Evolutionary conservation across 64 coral and sea anemone species (phyloP).

Genomic region (Montipora efflorescens): DNA sequence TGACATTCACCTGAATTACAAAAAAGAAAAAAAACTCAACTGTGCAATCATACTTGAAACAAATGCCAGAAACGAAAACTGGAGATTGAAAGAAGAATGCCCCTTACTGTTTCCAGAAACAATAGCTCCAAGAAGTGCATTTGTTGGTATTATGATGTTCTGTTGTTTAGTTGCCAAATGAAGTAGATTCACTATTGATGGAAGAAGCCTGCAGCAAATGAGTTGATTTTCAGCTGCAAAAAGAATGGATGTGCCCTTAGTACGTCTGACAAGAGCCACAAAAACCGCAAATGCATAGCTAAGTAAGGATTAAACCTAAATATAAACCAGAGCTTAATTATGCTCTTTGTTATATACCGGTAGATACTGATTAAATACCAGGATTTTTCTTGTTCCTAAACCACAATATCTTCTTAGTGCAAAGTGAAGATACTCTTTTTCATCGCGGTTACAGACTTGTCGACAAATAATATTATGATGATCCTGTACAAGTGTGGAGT

Average conservation of each 20-base stretch:
- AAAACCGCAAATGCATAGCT: no score
- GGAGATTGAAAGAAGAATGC: neutral
- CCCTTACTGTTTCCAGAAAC: constrained; percentile 19
- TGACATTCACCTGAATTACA: constrained; percentile 23
- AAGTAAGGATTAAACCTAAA: no score
- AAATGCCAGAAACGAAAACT: neutral
- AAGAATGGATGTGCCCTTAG: neutral
- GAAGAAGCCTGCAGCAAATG: constrained; percentile 19
- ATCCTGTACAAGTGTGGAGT: no score
- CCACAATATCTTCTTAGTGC: no score
- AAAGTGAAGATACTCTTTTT: no score
- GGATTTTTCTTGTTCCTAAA: no score
- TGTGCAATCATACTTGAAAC: neutral
- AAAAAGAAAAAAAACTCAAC: neutral
- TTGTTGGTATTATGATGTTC: constrained; percentile 1
- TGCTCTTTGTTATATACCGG: no score
- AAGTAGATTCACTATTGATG: constrained; percentile 7
- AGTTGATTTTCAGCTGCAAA: constrained; percentile 22
- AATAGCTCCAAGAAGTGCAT: neutral
- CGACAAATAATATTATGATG: no score
- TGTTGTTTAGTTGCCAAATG: neutral
- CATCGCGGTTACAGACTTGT: no score
- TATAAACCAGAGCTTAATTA: no score
- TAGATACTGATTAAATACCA: no score
- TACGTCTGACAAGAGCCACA: no score